Evolutionary conservation across 2,888 invertebrate species (phyloP).

Genomic region (Troilus luridus): DNA sequence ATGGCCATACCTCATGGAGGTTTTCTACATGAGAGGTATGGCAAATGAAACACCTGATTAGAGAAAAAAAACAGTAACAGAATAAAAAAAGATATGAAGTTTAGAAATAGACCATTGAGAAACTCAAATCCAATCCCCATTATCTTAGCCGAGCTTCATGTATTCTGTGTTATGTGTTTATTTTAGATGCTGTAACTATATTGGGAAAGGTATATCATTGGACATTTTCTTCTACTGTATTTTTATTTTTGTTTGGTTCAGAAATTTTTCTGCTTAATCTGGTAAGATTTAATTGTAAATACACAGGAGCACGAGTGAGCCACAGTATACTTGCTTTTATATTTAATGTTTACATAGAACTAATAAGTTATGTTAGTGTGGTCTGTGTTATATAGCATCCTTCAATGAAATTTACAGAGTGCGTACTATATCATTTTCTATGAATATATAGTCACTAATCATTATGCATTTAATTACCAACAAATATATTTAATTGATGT

Average conservation of each 20-base stretch:
- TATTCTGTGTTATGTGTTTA: slow-evolving; percentile 64
- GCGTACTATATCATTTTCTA: slow-evolving; percentile 27
- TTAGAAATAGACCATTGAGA: slow-evolving; percentile 40
- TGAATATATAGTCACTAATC: not conserved
- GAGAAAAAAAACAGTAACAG: slow-evolving; percentile 40
- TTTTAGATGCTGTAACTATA: slow-evolving; percentile 65
- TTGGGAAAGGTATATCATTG: slow-evolving; percentile 65
- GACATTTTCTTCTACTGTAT: slow-evolving; percentile 53
- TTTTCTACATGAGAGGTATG: slow-evolving; percentile 18
- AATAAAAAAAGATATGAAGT: slow-evolving; percentile 54
- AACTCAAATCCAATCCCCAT: slow-evolving; percentile 44
- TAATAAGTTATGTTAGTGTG: slow-evolving; percentile 62
- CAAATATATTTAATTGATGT: not conserved
- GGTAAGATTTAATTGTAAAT: slow-evolving; percentile 61
- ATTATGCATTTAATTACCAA: not conserved
- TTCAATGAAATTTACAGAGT: slow-evolving; percentile 36
- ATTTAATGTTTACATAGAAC: slow-evolving; percentile 61
- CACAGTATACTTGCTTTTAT: slow-evolving; percentile 61
- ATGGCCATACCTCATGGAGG: slow-evolving; percentile 44
- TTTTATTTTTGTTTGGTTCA: slow-evolving; percentile 46
- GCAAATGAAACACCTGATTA: slow-evolving; percentile 19
- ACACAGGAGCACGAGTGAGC: slow-evolving; percentile 62
- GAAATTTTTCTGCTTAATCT: slow-evolving; percentile 29
- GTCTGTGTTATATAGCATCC: slow-evolving; percentile 64
- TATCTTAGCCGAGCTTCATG: slow-evolving; percentile 62